Evolutionary conservation across 2,113 vertebrate species (phyloP).

Genomic region (Corydoras sp.): DNA sequence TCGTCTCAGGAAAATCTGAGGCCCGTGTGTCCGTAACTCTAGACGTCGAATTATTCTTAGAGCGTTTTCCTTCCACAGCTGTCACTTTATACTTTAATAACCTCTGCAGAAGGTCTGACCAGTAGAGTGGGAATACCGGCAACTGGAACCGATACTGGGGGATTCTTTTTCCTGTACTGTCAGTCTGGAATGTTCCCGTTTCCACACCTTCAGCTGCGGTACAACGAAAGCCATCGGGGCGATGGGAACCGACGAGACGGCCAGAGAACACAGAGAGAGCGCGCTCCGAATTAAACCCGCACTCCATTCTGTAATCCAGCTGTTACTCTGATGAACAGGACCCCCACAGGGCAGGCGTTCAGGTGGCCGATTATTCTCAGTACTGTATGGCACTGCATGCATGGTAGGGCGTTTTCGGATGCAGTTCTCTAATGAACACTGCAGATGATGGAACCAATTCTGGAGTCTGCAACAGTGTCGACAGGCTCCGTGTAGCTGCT

Average conservation of each 20-base stretch:
- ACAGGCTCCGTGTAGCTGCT: too few relatives aligned
- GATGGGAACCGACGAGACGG: too few relatives aligned
- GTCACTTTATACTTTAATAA: constrained; percentile 34
- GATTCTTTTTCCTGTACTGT: constrained; percentile 18
- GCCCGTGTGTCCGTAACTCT: constrained; percentile 12
- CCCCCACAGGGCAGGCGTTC: too few relatives aligned
- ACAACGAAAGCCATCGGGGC: background rate
- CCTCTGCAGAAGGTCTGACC: constrained; percentile 7
- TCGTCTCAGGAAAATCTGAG: background rate
- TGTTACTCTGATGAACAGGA: too few relatives aligned
- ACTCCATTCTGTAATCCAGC: background rate
- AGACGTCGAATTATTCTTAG: constrained; percentile 9
- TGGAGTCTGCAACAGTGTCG: too few relatives aligned
- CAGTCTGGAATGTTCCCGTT: constrained; percentile 7
- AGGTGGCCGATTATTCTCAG: too few relatives aligned
- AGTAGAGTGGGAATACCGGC: constrained; percentile 18
- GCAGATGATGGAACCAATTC: too few relatives aligned
- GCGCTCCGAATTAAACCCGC: too few relatives aligned
- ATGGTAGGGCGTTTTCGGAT: too few relatives aligned
- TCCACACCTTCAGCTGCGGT: background rate
- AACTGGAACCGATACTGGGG: constrained; percentile 23
- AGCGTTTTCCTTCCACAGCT: constrained; percentile 17
- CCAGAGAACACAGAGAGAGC: too few relatives aligned
- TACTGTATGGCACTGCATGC: too few relatives aligned
- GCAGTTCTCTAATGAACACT: too few relatives aligned